These are phyloP conservation scores for Molorchus minor DNA, from an alignment of 2,888 invertebrate genomes.

Conservation along the genomic window DNA sequence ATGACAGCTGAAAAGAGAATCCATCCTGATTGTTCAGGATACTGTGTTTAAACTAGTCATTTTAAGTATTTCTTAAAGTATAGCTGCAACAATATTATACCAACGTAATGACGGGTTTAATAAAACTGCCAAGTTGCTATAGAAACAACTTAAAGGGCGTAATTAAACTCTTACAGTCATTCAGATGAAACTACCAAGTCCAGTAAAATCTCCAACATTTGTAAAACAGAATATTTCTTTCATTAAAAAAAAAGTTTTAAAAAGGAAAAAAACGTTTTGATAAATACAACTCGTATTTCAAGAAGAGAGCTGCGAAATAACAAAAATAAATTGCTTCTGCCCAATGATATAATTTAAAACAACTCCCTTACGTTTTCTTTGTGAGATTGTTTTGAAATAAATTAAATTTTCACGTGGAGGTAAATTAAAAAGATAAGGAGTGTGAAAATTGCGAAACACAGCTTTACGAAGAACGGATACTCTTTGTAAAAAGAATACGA, in stretches of 20 bases:
- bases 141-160: background rate
- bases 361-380: slow-evolving; percentile 18
- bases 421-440: slow-evolving; percentile 33
- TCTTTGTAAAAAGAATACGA: no score
- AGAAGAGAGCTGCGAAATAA: slow-evolving; percentile 3
- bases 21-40: no score
- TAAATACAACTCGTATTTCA: slow-evolving; percentile 9
- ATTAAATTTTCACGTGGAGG: slow-evolving; percentile 45
- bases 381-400: slow-evolving; percentile 33
- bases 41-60: no score
- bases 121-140: no score
- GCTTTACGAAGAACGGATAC: no score
- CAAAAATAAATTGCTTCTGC: slow-evolving; percentile 13
- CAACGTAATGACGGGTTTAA: no score
- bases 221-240: background rate
- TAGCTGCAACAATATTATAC: no score
- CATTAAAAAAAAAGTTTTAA: background rate
- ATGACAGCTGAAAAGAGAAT: no score
- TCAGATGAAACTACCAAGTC: no score
- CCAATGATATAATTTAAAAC: slow-evolving; percentile 14
- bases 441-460: slow-evolving; percentile 3
- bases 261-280: slow-evolving; percentile 17
- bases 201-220: background rate
- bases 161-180: no score
- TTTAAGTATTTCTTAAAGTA: no score